Evolutionary conservation across 2,797 vertebrate genomes (phyloP).

Genomic region (Mastacembelus armatus): DNA sequence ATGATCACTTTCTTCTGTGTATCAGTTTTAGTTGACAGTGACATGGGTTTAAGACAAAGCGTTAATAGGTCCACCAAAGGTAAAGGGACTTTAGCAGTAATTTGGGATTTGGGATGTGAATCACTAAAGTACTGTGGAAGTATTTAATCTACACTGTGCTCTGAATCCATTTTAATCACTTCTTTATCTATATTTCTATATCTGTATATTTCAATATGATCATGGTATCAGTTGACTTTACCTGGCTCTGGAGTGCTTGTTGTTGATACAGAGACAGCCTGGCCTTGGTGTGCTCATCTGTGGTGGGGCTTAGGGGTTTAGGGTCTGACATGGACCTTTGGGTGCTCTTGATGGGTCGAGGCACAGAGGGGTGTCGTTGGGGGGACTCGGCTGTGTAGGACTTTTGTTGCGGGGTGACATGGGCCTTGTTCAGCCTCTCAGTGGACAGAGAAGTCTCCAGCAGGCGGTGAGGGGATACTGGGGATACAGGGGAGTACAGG

Average conservation of each 20-base stretch:
- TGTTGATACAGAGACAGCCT: conserved; percentile 96
- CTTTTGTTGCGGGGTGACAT: conserved; percentile 96
- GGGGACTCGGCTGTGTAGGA: conserved; percentile 91
- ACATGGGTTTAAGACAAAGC: no score
- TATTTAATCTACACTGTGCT: neutral
- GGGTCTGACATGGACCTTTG: conserved; percentile 98
- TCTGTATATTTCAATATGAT: neutral
- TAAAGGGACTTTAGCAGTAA: no score
- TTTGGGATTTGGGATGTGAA: no score
- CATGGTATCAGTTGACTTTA: conserved; percentile 75
- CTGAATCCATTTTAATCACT: neutral
- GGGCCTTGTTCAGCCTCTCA: conserved; percentile 96
- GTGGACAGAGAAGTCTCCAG: conserved; percentile 94
- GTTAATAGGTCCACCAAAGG: no score
- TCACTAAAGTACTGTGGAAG: no score
- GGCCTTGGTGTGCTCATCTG: conserved; percentile 94
- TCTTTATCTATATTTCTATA: neutral
- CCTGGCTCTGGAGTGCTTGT: conserved; percentile 94
- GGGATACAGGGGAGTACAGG: conserved; percentile 97
- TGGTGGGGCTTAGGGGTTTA: conserved; percentile 96
- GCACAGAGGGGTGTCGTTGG: conserved; percentile 92
- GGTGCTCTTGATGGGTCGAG: conserved; percentile 96
- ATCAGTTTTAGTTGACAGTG: no score
- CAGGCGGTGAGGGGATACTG: conserved; percentile 93
- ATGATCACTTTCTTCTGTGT: no score